Evolutionary conservation across 2,888 invertebrate species (phyloP), one percentile per base, ranked within the genome.

Genomic region (Xestoiulus laeticollis): DNA sequence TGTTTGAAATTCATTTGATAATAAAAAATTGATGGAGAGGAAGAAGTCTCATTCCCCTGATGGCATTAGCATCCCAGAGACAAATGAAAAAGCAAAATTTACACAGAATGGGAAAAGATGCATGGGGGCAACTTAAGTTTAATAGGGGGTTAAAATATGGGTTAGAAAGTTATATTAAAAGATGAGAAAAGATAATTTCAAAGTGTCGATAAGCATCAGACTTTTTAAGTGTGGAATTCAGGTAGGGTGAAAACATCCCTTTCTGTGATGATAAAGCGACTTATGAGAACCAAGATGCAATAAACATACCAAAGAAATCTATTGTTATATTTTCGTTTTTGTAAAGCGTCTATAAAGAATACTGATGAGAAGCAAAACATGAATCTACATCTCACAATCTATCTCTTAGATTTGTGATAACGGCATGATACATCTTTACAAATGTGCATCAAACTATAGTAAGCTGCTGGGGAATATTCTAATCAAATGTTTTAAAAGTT

Each of bases 11-110:
- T 68, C 68, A 68, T 26, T 68, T 14, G 68, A 68, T 68, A 68
- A 68, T 68, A 68, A 68, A 68, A 68, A 68, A 68, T 68, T 68
- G 26, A 68, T 68, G 68, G 68, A 26, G 68, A 68, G 68, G 26
- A 26, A 68, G 26, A 26, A 26, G 68, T 26, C 68, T 68, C 68
- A 68, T 68, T 10, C 68, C 68, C n/a, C 30, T 6, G 26, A 68
- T 68, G 68, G 68, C 26, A 26, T 68, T 68, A 10, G 68, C 68
- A 22, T 68, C 26, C 68, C 3, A 4, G 8, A 68, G 26, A 68
- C 68, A 68, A 68, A 68, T 68, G 59, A 59, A 59, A 59, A 59
- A 22, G 22, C 0, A 59, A 68, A 68, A 68, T 68, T 68, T 68
- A 26, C 68, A 68, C 68, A 68, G 59, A 59, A 68, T 68, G 68